Percentiles rank a stretch among this genome's conserved stretches.
Evolutionary conservation across 2,888 invertebrate genomes (phyloP).

Genomic region (Eugnorisma glareosa): DNA sequence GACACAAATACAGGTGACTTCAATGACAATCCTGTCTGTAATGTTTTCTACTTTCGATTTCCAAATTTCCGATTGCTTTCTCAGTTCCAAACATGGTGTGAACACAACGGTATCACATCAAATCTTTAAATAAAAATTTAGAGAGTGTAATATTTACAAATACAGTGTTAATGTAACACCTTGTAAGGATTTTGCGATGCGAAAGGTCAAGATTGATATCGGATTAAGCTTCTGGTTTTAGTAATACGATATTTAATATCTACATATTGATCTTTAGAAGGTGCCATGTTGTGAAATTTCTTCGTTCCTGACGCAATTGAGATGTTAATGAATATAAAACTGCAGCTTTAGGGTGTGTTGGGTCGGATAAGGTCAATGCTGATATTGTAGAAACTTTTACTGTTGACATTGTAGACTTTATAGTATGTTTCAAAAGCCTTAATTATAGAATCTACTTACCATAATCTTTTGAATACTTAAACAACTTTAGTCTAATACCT

Average conservation of each 20-base stretch:
- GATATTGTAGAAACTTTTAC: slow-evolving; percentile 3
- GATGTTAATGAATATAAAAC: slow-evolving; percentile 26
- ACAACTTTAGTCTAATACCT: neutral
- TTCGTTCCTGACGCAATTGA: slow-evolving; percentile 45
- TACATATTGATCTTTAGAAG: slow-evolving; percentile 51
- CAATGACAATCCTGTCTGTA: slow-evolving; percentile 33
- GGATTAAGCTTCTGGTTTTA: slow-evolving; percentile 54
- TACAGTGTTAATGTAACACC: slow-evolving; percentile 51
- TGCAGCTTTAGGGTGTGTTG: slow-evolving; percentile 24
- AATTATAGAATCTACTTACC: slow-evolving; percentile 3
- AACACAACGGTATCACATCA: slow-evolving; percentile 51
- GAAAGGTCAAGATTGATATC: slow-evolving; percentile 54
- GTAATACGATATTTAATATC: slow-evolving; percentile 50
- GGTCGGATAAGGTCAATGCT: slow-evolving; percentile 23
- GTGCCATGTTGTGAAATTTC: slow-evolving; percentile 52
- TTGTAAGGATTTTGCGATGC: slow-evolving; percentile 37
- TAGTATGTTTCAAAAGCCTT: slow-evolving; percentile 27
- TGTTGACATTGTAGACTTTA: slow-evolving; percentile 17
- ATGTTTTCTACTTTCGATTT: slow-evolving; percentile 65
- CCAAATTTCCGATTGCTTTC: slow-evolving; percentile 54
- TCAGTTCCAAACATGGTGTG: slow-evolving; percentile 53
- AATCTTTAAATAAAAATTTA: slow-evolving; percentile 54
- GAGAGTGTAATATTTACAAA: slow-evolving; percentile 54
- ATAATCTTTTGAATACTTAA: neutral
- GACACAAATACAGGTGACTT: slow-evolving; percentile 25